These are phyloP conservation scores for Thinocorus orbignyianus DNA, from an alignment of 2,113 vertebrate genomes.

Conservation along the genomic window DNA sequence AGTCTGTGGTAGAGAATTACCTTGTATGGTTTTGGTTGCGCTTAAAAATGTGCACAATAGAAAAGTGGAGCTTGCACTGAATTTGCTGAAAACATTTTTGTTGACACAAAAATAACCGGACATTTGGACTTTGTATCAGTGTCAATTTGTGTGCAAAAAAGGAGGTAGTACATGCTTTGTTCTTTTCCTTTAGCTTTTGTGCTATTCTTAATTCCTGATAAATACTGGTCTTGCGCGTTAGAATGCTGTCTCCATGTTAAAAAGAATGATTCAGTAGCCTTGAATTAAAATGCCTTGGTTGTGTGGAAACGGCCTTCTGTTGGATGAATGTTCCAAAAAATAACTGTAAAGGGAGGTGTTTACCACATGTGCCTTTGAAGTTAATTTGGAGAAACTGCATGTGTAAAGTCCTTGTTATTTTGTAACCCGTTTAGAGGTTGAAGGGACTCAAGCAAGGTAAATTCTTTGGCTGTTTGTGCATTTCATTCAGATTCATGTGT, in stretches of 20 bases:
- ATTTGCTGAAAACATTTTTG: not conserved
- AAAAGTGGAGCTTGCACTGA: not conserved
- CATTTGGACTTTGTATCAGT: not conserved
- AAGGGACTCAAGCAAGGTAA: not conserved
- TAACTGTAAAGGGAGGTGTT: not conserved
- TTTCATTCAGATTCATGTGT: not conserved
- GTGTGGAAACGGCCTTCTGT: not conserved
- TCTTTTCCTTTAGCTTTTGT: not conserved
- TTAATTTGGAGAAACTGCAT: not conserved
- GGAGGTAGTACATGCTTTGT: not conserved
- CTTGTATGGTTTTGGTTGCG: not conserved
- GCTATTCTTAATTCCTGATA: not conserved
- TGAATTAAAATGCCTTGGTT: not conserved
- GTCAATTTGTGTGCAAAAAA: not conserved
- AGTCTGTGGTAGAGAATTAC: not conserved
- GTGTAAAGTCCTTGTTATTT: not conserved
- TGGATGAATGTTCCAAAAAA: not conserved
- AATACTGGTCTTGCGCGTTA: not conserved
- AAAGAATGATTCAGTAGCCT: not conserved
- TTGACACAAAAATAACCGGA: not conserved
- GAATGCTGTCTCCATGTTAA: not conserved
- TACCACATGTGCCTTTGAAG: not conserved
- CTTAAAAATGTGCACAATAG: not conserved
- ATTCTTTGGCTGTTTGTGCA: not conserved
- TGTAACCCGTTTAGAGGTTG: not conserved